Percentiles rank a stretch among this genome's conserved stretches.
phyloP scores from a whole-genome alignment of 2,113 vertebrate species.

The Budorcas taxicolor region DNA sequence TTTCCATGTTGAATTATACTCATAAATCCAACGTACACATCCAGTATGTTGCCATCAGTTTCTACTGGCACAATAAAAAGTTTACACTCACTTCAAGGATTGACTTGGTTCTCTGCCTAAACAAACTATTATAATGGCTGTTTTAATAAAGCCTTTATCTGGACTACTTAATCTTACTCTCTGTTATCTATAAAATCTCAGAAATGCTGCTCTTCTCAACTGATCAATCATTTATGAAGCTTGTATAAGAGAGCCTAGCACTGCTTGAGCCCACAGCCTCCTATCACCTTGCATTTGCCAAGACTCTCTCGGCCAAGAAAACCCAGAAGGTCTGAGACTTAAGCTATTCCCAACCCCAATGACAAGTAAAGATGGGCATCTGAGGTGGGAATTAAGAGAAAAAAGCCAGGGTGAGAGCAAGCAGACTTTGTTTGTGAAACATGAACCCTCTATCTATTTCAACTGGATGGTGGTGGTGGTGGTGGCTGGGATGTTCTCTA shows the following conservation, averaged over 20 bases:
- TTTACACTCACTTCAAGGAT: neutral
- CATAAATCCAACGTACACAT: neutral
- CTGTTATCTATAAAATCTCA: neutral
- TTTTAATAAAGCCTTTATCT: neutral
- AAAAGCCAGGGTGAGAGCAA: neutral
- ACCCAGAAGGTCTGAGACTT: neutral
- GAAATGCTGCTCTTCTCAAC: neutral
- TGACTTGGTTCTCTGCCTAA: neutral
- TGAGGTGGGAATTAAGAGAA: neutral
- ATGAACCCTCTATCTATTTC: neutral
- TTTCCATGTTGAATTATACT: neutral
- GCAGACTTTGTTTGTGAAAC: neutral
- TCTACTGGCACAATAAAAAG: neutral
- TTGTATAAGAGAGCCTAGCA: neutral
- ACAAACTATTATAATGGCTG: neutral
- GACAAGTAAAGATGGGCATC: neutral
- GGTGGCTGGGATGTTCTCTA: neutral
- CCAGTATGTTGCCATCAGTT: neutral
- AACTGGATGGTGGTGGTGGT: accelerated
- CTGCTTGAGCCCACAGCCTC: neutral
- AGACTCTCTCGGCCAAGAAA: neutral
- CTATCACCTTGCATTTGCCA: neutral
- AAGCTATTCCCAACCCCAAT: neutral
- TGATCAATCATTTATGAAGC: neutral
- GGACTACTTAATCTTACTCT: neutral